Conservation (phyloP, 2,888 invertebrate species). For the Agrilus mali region DNA sequence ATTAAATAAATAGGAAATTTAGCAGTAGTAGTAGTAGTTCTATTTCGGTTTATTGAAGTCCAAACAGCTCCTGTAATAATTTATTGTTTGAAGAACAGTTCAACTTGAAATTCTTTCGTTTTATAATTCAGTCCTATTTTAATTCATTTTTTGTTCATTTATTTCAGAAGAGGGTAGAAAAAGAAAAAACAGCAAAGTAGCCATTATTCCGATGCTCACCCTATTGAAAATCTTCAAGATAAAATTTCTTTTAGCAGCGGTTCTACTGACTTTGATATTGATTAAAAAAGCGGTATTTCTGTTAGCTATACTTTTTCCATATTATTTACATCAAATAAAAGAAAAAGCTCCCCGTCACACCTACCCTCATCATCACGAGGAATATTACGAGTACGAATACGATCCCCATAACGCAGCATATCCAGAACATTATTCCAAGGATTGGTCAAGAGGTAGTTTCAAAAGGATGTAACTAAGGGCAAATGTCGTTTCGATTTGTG, state of each 20-base stretch:
- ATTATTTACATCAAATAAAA: slow-evolving; percentile 34
- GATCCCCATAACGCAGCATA: neutral
- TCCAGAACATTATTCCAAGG: too few species aligned
- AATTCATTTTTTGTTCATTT: slow-evolving; percentile 1
- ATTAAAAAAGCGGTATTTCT: slow-evolving; percentile 53
- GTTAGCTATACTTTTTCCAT: slow-evolving; percentile 46
- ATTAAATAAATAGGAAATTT: too few species aligned
- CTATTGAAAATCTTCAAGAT: slow-evolving; percentile 41
- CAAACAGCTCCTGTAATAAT: too few species aligned
- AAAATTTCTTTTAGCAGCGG: slow-evolving; percentile 47
- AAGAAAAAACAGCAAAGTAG: slow-evolving; percentile 37
- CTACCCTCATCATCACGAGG: slow-evolving; percentile 32
- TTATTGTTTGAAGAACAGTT: too few species aligned
- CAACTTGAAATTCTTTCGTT: too few species aligned
- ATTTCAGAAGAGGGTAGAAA: slow-evolving; percentile 28
- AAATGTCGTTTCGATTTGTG: too few species aligned
- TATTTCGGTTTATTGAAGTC: too few species aligned
- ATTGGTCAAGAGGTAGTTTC: too few species aligned
- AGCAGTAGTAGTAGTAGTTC: too few species aligned
- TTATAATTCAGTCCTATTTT: too few species aligned
- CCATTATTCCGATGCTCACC: slow-evolving; percentile 40
- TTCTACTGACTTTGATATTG: slow-evolving; percentile 47
- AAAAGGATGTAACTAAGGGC: too few species aligned
- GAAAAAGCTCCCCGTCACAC: slow-evolving; percentile 32
- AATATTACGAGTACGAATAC: slow-evolving; percentile 15